Conservation (phyloP, 2,888 invertebrate genomes). For the Rhaphigaster nebulosa region DNA sequence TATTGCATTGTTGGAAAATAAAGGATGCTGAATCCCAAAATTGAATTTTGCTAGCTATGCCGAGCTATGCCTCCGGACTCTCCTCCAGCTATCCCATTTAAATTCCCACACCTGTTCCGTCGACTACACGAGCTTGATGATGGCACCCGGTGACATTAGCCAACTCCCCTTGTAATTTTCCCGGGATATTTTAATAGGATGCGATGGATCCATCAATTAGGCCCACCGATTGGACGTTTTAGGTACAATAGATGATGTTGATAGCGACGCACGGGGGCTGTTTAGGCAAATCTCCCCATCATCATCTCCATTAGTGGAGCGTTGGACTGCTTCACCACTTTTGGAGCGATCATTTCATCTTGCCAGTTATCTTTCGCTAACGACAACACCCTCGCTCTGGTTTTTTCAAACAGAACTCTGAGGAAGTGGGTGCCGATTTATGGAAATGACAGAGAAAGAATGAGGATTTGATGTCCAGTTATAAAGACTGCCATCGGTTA, state of each 20-base stretch:
- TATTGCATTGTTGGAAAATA: too few relatives aligned
- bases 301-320: not conserved
- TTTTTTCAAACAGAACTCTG: not conserved
- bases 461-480: not conserved
- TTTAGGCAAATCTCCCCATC: constrained; percentile 35
- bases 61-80: not conserved
- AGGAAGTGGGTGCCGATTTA: not conserved
- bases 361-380: not conserved
- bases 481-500: not conserved
- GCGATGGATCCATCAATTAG: constrained; percentile 18
- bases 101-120: constrained; percentile 10
- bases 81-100: not conserved
- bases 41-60: too few relatives aligned
- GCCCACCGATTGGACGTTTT: not conserved
- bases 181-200: constrained; percentile 22
- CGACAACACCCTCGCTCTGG: not conserved
- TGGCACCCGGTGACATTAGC: not conserved
- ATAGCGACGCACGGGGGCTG: not conserved
- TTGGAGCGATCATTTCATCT: not conserved
- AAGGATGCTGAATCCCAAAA: too few relatives aligned
- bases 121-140: not conserved
- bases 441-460: not conserved
- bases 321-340: not conserved
- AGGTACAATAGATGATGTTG: not conserved
- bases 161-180: not conserved